phyloP scores from a whole-genome alignment of 2,888 invertebrate genomes.

The Epistrophe eligans region DNA sequence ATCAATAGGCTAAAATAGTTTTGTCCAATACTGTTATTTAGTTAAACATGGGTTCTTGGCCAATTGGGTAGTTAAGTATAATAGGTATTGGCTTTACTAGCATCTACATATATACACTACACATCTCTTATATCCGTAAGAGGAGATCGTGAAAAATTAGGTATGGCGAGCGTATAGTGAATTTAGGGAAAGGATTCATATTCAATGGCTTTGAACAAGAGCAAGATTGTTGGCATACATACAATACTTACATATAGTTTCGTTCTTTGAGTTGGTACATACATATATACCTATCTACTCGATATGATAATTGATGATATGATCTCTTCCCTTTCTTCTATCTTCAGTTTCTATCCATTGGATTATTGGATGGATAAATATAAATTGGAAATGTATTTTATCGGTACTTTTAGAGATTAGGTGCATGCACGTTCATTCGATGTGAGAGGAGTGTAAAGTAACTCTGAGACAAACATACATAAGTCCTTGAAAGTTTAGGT shows the following conservation, averaged over 20 bases:
- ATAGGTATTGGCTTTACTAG: background rate
- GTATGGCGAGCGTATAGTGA: background rate
- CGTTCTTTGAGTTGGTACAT: slow-evolving; percentile 7
- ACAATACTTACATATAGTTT: background rate
- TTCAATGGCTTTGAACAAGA: slow-evolving; percentile 4
- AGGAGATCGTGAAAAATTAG: slow-evolving; percentile 15
- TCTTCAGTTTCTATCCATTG: background rate
- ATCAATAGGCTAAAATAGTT: slow-evolving; percentile 40
- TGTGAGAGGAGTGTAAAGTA: background rate
- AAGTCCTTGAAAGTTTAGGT: slow-evolving; percentile 9
- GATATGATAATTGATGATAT: slow-evolving; percentile 36
- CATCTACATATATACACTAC: no score
- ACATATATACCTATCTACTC: background rate
- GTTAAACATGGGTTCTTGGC: slow-evolving; percentile 36
- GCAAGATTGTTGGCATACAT: background rate
- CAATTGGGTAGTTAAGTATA: slow-evolving; percentile 38
- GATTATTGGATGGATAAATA: slow-evolving; percentile 12
- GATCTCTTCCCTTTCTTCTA: slow-evolving; percentile 2
- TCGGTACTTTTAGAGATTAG: slow-evolving; percentile 19
- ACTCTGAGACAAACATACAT: background rate
- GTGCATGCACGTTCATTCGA: background rate
- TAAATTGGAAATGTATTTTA: slow-evolving; percentile 36
- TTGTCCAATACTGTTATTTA: slow-evolving; percentile 32
- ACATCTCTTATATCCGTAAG: background rate
- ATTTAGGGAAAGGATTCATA: background rate